Percentiles rank a stretch among this genome's conserved stretches.
phyloP scores from a whole-genome alignment of 2,888 invertebrate species.

The Oegoconia quadripuncta region DNA sequence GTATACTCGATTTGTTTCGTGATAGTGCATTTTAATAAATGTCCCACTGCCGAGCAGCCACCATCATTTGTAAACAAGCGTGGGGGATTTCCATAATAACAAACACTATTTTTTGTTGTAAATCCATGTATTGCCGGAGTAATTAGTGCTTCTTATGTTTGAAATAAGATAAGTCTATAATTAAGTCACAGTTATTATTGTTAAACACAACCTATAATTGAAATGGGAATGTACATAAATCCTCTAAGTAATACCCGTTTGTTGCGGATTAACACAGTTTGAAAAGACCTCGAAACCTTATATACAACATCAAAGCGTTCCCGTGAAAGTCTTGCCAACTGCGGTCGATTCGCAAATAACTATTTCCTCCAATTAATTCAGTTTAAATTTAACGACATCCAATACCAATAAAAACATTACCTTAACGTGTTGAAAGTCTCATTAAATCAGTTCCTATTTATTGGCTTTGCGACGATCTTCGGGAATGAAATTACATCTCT shows the following conservation, averaged over 20 bases:
- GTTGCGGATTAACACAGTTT: not conserved
- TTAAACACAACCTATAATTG: too few species aligned
- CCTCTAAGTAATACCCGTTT: not conserved
- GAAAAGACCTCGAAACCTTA: slow-evolving; percentile 40
- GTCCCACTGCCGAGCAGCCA: too few species aligned
- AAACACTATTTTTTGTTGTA: too few species aligned
- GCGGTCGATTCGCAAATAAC: slow-evolving; percentile 27
- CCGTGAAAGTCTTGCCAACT: slow-evolving; percentile 23
- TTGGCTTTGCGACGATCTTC: slow-evolving; percentile 9
- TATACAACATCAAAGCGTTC: slow-evolving; percentile 43
- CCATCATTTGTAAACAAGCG: too few species aligned
- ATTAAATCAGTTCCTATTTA: slow-evolving; percentile 31
- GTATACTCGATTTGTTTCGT: too few species aligned
- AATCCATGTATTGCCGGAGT: too few species aligned
- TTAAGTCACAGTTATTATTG: too few species aligned
- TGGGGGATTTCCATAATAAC: too few species aligned
- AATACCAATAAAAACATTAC: slow-evolving; percentile 36
- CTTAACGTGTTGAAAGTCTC: slow-evolving; percentile 27
- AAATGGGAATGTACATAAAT: too few species aligned
- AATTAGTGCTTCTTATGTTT: too few species aligned
- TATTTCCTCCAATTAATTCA: slow-evolving; percentile 40
- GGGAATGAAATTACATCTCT: slow-evolving; percentile 21
- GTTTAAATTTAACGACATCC: slow-evolving; percentile 29
- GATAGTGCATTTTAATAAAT: too few species aligned
- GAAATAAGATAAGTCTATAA: too few species aligned